A percentile compares a stretch with the other conserved stretches of the same genome.
phyloP scores from a whole-genome alignment of 2,888 invertebrate genomes.

The Eristalinus sepulchralis region DNA sequence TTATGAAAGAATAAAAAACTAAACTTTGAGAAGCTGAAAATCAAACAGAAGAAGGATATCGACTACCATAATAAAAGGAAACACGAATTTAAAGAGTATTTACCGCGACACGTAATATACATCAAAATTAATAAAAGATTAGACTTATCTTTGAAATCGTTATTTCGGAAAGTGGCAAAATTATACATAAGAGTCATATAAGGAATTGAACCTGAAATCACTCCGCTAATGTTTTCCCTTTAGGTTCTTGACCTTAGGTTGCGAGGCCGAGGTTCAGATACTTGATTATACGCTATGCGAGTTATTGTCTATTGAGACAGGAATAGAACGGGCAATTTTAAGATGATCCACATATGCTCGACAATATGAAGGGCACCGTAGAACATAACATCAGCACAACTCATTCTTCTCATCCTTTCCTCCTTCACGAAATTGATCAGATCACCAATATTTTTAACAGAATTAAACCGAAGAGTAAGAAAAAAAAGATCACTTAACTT shows the following conservation, averaged over 20 bases:
- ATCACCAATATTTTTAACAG: not conserved
- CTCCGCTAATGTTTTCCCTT: not conserved
- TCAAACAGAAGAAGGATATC: slow-evolving; percentile 45
- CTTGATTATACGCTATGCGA: not conserved
- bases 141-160: slow-evolving; percentile 6
- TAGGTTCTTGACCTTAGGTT: not conserved
- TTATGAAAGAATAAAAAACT: slow-evolving; percentile 40
- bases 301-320: not conserved
- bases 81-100: slow-evolving; percentile 36
- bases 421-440: not conserved
- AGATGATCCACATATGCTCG: not conserved
- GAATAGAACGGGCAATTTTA: not conserved
- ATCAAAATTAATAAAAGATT: slow-evolving; percentile 10
- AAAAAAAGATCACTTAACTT: slow-evolving; percentile 29
- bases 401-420: not conserved
- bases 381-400: not conserved
- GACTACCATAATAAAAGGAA: slow-evolving; percentile 51
- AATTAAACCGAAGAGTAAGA: not conserved
- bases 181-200: slow-evolving; percentile 22
- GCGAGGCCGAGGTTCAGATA: not conserved
- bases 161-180: slow-evolving; percentile 1
- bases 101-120: slow-evolving; percentile 22
- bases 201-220: not conserved
- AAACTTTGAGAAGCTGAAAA: too few relatives aligned
- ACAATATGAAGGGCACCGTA: not conserved